phyloP scores from a whole-genome alignment of 2,888 invertebrate species.

The Drosophila phalerata region DNA sequence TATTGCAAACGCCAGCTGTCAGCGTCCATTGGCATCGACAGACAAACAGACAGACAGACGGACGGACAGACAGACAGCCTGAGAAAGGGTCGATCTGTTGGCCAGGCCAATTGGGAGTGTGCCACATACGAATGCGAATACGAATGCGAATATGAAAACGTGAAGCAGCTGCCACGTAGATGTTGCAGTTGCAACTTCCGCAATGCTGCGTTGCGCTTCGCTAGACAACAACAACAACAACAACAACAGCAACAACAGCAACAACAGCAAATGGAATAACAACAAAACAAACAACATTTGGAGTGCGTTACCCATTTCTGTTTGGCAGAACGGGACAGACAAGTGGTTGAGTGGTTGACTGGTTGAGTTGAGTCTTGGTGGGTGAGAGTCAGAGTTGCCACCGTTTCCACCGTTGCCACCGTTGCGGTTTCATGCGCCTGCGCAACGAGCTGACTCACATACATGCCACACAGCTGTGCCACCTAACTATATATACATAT shows the following conservation, averaged over 20 bases:
- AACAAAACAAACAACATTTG: conserved; percentile 41
- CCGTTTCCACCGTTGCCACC: conserved; percentile 35
- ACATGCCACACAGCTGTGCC: conserved; percentile 31
- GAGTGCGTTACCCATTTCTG: conserved; percentile 74
- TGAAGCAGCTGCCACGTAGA: conserved; percentile 41
- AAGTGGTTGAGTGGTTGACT: conserved; percentile 30
- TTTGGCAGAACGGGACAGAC: conserved; percentile 46
- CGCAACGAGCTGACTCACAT: conserved; percentile 56
- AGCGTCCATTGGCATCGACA: conserved; percentile 52
- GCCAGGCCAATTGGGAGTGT: conserved; percentile 43
- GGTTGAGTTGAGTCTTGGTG: conserved; percentile 21
- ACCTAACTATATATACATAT: conserved; percentile 22
- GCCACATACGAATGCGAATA: conserved; percentile 42
- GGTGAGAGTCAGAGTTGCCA: conserved; percentile 41
- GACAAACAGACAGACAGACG: conserved; percentile 44
- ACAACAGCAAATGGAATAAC: conserved; percentile 7
- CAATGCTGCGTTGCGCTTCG: conserved; percentile 76
- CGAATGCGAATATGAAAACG: conserved; percentile 21
- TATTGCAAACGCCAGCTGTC: conserved; percentile 68
- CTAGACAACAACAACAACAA: conserved; percentile 51
- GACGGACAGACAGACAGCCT: conserved; percentile 50
- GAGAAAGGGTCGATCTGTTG: conserved; percentile 60
- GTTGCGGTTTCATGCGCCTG: conserved; percentile 68
- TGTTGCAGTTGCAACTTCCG: conserved; percentile 69
- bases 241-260: conserved; percentile 13